Evolutionary conservation across 2,888 invertebrate species (phyloP).

Genomic region (Latrodectus hesperus): DNA sequence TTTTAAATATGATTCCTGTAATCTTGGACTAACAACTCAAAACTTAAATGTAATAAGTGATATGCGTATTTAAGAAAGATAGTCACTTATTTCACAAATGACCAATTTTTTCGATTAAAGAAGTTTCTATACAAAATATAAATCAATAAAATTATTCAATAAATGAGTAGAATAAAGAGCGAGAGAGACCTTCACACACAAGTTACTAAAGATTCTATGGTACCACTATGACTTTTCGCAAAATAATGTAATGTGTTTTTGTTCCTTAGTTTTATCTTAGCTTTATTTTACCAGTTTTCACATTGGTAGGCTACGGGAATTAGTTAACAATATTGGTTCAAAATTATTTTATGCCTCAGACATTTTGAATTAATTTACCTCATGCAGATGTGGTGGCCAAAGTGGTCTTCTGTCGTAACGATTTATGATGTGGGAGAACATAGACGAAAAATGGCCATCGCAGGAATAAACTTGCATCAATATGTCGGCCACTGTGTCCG

Average conservation of each 20-base stretch:
- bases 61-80: too few relatives aligned
- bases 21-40: too few relatives aligned
- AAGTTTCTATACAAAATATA: too few relatives aligned
- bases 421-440: constrained; percentile 39
- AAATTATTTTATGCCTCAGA: background rate
- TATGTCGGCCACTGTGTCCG: constrained; percentile 13
- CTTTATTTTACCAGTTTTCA: background rate
- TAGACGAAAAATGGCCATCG: constrained; percentile 50
- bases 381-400: constrained; percentile 8
- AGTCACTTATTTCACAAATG: too few relatives aligned
- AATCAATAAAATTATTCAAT: too few relatives aligned
- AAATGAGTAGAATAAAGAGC: too few relatives aligned
- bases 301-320: background rate
- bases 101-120: too few relatives aligned
- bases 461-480: constrained; percentile 37
- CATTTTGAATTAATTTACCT: background rate
- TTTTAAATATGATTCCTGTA: too few relatives aligned
- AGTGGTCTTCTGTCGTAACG: background rate
- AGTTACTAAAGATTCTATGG: background rate
- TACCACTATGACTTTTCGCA: background rate
- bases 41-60: too few relatives aligned
- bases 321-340: background rate
- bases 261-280: background rate
- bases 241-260: background rate
- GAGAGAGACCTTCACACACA: too few relatives aligned